Base-by-base conservation (phyloP, 2,888 invertebrate genomes). In the Trichogramma evanescens region DNA sequence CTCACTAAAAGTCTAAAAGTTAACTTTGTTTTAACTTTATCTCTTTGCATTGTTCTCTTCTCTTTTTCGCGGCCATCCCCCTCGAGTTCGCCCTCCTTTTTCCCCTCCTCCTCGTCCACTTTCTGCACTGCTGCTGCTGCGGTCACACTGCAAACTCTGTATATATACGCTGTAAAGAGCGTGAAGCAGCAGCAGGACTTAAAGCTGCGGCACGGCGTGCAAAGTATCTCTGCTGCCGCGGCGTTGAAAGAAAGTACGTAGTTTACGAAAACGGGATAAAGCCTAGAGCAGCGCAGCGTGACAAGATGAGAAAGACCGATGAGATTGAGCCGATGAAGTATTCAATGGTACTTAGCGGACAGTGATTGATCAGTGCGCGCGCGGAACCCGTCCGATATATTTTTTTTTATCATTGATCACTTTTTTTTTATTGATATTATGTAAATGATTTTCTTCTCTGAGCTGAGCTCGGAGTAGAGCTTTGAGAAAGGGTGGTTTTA, bases 11-110 rank as follows among this genome's bases (percentile, higher is more conserved):
- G 9, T 40, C 38, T 41, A 8, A 56, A 60, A 56, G 49, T 56
- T 60, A 56, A 56, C 48, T 53, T 60, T 40, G 52, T 52, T 56
- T 56, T 52, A 49, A 48, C 52, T 54, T 39, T 50, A 59, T 54
- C 54, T 54, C 54, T 59, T 58, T 58, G 38, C 39, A 2, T 39
- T 6, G 10, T 57, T 44, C 45, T 50, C n/a, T 26, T 26, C 26
- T 26, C 26, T 26, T 26, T 26, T 26, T 26, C 26, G 26, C 26
- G 26, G 26, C 26, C 26, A 26, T 26, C 26, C 26, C 26, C 26
- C 26, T 26, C 26, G 26, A 26, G 26, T 26, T 26, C 26, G 26
- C 3, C 26, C 26, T 26, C 26, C 26, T 26, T 26, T 26, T 2
- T 26, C 26, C 26, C 26, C 26, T 26, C 26, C 26, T 26, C 26